Conservation (phyloP, 2,888 invertebrate genomes). For the Tupiocoris notatus region DNA sequence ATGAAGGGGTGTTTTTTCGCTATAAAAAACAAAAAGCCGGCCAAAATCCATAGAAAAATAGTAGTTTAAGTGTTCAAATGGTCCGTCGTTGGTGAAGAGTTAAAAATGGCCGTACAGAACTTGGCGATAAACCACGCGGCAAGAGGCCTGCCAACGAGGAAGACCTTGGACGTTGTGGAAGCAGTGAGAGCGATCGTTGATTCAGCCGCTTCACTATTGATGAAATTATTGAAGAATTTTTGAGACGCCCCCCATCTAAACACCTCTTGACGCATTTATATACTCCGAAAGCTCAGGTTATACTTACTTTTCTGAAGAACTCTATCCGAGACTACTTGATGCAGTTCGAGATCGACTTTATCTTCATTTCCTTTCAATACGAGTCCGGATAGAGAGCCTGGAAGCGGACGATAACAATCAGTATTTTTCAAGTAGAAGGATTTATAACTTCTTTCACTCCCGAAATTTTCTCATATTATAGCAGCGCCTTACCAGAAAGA, state of each 20-base stretch:
- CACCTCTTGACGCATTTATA: no score
- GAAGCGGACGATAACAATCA: no score
- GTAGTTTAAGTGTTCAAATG: background rate
- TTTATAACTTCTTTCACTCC: background rate
- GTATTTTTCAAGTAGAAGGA: no score
- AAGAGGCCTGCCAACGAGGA: background rate
- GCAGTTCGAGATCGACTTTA: constrained; percentile 53
- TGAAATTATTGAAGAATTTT: background rate
- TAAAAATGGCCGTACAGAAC: background rate
- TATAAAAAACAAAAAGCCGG: no score
- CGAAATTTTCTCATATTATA: background rate
- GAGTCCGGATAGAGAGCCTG: constrained; percentile 21
- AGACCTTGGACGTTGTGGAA: background rate
- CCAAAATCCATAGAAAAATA: background rate
- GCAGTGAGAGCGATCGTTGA: constrained; percentile 1
- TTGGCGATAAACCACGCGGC: background rate
- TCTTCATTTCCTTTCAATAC: constrained; percentile 28
- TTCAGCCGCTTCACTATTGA: background rate
- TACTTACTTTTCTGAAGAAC: constrained; percentile 54
- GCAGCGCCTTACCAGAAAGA: constrained; percentile 52
- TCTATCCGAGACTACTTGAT: constrained; percentile 56
- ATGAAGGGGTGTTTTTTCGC: no score
- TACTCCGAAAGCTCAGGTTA: background rate
- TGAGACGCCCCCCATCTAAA: no score
- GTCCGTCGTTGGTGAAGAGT: background rate